Evolutionary conservation across 2,113 vertebrate species (phyloP).

Genomic region (Donacobius atricapilla): DNA sequence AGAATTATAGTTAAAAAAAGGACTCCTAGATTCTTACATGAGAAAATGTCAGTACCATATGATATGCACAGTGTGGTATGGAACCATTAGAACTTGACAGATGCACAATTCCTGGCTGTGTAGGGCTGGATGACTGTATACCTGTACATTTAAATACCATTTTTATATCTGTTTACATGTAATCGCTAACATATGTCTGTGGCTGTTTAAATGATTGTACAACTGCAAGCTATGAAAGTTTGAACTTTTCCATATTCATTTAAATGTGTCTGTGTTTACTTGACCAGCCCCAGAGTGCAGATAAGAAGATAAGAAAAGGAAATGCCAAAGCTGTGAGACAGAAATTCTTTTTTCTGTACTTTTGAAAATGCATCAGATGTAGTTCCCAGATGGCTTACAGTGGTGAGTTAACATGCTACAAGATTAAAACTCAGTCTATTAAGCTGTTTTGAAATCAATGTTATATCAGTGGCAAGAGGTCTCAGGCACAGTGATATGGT

Average conservation of each 20-base stretch:
- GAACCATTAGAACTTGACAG: neutral
- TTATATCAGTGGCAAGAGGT: neutral
- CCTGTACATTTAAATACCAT: neutral
- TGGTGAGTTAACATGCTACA: neutral
- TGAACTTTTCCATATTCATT: neutral
- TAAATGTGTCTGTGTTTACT: neutral
- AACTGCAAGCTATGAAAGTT: neutral
- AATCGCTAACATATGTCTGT: neutral
- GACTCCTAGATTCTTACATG: neutral
- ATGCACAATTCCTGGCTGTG: neutral
- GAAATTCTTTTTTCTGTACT: neutral
- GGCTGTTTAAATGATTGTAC: neutral
- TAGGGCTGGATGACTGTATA: neutral
- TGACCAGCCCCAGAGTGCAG: neutral
- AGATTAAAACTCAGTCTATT: neutral
- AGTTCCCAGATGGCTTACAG: neutral
- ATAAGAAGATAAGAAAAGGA: neutral
- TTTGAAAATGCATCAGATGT: neutral
- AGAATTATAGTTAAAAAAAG: neutral
- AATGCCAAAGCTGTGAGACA: neutral
- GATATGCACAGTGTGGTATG: neutral
- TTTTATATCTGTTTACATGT: neutral
- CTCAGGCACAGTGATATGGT: neutral
- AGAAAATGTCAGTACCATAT: neutral
- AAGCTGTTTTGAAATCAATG: neutral